Evolutionary conservation across 2,797 vertebrate genomes (phyloP).

Genomic region (Tinamus major): DNA sequence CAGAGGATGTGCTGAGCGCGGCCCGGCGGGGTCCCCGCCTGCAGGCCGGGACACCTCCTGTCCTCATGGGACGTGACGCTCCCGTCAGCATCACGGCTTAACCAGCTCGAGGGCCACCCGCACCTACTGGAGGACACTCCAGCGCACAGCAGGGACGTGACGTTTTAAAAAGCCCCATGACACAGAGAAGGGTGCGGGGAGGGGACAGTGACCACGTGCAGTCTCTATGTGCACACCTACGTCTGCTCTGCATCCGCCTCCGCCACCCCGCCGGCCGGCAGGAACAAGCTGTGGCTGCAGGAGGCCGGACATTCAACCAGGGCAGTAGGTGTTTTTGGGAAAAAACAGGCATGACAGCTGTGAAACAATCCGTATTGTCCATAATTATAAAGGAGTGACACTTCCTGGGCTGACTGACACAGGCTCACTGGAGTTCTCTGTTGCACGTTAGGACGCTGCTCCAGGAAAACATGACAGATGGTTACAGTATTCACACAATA

Average conservation of each 20-base stretch:
- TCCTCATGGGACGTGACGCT: no score
- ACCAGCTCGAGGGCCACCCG: not conserved
- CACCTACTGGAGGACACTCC: not conserved
- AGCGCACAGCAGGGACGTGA: not conserved
- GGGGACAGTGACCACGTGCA: not conserved
- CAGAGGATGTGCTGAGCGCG: no score
- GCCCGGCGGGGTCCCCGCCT: no score
- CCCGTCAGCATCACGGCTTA: not conserved
- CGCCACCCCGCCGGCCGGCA: not conserved
- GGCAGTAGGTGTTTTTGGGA: not conserved
- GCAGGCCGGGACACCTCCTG: no score
- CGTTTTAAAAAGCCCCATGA: not conserved
- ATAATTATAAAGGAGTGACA: not conserved
- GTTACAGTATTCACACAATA: not conserved
- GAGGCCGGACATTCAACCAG: not conserved
- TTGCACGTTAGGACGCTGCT: not conserved
- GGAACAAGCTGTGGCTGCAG: not conserved
- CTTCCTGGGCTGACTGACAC: not conserved
- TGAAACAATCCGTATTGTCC: not conserved
- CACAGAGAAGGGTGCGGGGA: not conserved
- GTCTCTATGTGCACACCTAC: not conserved
- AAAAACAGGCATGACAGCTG: not conserved
- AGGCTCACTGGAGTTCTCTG: not conserved
- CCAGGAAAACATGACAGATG: not conserved
- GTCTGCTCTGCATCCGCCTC: not conserved